Evolutionary conservation across 2,888 invertebrate genomes (phyloP).

Genomic region (Stramonita haemastoma): DNA sequence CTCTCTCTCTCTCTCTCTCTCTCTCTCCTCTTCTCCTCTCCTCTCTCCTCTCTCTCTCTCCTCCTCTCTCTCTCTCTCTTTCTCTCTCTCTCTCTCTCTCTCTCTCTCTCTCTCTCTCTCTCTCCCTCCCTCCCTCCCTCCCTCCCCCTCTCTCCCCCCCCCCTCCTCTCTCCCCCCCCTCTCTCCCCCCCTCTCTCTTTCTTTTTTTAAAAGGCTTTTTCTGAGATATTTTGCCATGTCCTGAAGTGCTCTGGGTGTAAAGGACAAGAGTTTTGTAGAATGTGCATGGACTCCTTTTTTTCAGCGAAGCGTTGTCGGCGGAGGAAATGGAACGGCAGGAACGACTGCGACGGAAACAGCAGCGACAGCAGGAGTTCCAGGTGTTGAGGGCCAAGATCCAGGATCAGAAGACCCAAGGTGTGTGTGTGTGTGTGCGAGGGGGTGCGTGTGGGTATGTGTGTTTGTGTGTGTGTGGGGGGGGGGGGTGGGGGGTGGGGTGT

Average conservation of each 20-base stretch:
- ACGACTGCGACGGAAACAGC: slow-evolving; percentile 63
- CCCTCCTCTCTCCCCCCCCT: too few species aligned
- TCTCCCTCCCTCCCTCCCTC: background rate
- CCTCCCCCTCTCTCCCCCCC: too few species aligned
- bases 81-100: background rate
- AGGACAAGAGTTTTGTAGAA: background rate
- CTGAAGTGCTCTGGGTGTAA: background rate
- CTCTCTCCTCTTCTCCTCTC: background rate
- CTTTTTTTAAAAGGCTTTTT: background rate
- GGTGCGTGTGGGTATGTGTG: background rate
- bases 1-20: too few species aligned
- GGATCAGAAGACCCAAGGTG: slow-evolving; percentile 42
- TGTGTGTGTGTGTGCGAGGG: slow-evolving; percentile 3
- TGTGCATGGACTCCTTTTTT: background rate
- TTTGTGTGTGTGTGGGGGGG: too few species aligned
- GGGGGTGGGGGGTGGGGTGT: too few species aligned
- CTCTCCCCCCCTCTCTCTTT: background rate
- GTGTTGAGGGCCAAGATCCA: slow-evolving; percentile 28
- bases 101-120: background rate
- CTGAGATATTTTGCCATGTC: too few species aligned
- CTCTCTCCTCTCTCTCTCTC: background rate
- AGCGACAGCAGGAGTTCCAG: slow-evolving; percentile 68
- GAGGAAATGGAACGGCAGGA: slow-evolving; percentile 59
- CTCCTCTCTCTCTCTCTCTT: too few species aligned
- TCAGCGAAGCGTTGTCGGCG: slow-evolving; percentile 44